Evolutionary conservation across 92 coral and sea anemone genomes (phyloP), one percentile per base, ranked within the genome.

Genomic region (Anthopleura xanthogrammica): DNA sequence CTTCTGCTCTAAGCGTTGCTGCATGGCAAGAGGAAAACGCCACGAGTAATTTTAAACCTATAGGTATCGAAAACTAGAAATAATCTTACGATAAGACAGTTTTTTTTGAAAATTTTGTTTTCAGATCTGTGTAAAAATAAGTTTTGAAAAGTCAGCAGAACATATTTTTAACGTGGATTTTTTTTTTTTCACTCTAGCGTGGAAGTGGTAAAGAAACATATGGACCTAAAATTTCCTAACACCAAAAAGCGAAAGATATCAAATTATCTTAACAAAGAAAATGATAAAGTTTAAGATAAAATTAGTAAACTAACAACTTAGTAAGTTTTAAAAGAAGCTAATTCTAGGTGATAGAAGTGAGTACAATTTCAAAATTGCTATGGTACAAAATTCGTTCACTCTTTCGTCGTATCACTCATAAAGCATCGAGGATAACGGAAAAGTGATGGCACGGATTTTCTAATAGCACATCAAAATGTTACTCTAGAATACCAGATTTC

Each of bases 1-100:
- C 23, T 80, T 43, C 60, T 93, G 97, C 79, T 88, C 92, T 13
- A 48, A 75, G 58, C 79, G 82, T 12, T 93, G 97, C 82, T 93
- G 97, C 84, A 87, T 81, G 70, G 50, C 70, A 39, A 66, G 88
- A 68, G 83, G 78, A 79, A 79, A 78, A 75, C 87, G 87, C 55
- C 79, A 83, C 78, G 29, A 83, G 73, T 83, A 83, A 81, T 11
- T 64, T 16, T 57, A 60, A 70, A 68, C 55, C 24, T 4, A 65
- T 41, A 48, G 66, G 23, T 46, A 40, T 19, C 12, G 60, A 40
- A n/a, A 52, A 48, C 84, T 12, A 70, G 23, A 81, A 54, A 76
- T 29, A 50, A 8, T 52, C 84, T 81, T 50, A 81, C 1, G 23
- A 68, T 71, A 71, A 70, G 52, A 48, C 84, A 81, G 74, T 46